phyloP scores from a whole-genome alignment of 2,888 invertebrate species.

The Euphydryas editha region DNA sequence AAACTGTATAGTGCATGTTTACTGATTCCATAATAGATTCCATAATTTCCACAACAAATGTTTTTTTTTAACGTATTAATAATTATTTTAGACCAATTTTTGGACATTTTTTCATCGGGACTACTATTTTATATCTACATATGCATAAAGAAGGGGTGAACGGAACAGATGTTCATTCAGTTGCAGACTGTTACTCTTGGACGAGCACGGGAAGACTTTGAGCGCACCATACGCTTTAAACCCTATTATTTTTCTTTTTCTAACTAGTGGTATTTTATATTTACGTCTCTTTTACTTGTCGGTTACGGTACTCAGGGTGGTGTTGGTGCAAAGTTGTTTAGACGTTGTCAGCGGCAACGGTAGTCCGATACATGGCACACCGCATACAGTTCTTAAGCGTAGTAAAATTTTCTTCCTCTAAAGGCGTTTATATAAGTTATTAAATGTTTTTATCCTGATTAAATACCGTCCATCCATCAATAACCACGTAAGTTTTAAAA shows the following conservation, averaged over 20 bases:
- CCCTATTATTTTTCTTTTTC: conserved; percentile 65
- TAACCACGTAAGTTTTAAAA: conserved; percentile 24
- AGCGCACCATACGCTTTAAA: conserved; percentile 64
- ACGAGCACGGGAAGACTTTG: conserved; percentile 69
- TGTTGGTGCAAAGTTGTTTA: conserved; percentile 75
- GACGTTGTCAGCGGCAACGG: conserved; percentile 78
- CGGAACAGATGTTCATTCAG: conserved; percentile 71
- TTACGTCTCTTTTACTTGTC: conserved; percentile 60
- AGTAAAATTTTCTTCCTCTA: conserved; percentile 62
- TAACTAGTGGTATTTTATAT: conserved; percentile 48
- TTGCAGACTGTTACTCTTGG: conserved; percentile 73
- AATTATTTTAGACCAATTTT: no score
- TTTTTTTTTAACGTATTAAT: no score
- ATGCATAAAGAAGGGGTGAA: conserved; percentile 39
- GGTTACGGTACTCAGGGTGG: conserved; percentile 60
- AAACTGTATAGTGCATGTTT: no score
- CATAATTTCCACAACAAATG: no score
- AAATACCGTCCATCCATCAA: conserved; percentile 4
- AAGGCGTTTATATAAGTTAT: conserved; percentile 49
- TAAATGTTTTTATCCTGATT: conserved; percentile 16
- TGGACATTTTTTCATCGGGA: background rate
- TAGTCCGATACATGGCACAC: conserved; percentile 70
- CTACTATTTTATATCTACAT: background rate
- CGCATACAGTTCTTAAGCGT: conserved; percentile 63
- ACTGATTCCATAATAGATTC: no score